Conservation (phyloP, 2,888 invertebrate genomes). For the Kuschelorhynchus macadamiae region DNA sequence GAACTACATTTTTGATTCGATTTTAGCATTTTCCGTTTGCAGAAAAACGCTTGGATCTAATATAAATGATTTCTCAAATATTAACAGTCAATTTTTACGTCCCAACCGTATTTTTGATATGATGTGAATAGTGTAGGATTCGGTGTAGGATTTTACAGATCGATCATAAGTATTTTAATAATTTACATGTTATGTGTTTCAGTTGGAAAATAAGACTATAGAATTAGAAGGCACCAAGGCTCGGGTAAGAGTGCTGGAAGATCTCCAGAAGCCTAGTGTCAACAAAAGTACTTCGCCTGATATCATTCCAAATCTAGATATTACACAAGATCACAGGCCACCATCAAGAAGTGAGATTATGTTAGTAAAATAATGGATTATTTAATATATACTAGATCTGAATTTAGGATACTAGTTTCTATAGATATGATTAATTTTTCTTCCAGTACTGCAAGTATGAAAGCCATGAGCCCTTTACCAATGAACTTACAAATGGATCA, state of each 20-base stretch:
- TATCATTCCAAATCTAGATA: slow-evolving; percentile 67
- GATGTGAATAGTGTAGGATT: too few relatives aligned
- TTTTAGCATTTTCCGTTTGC: too few relatives aligned
- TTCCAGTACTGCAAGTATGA: slow-evolving; percentile 71
- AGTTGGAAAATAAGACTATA: slow-evolving; percentile 87
- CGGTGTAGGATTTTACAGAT: too few relatives aligned
- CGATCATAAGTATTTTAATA: too few relatives aligned
- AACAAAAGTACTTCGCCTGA: slow-evolving; percentile 61
- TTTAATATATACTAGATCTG: too few relatives aligned
- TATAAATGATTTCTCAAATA: too few relatives aligned
- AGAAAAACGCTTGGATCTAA: too few relatives aligned
- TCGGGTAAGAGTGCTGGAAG: slow-evolving; percentile 81
- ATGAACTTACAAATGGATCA: slow-evolving; percentile 71
- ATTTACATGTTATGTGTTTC: too few relatives aligned
- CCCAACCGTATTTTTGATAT: too few relatives aligned
- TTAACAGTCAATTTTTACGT: too few relatives aligned
- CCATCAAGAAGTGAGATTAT: slow-evolving; percentile 56
- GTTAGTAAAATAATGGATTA: slow-evolving; percentile 23
- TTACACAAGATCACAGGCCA: slow-evolving; percentile 43
- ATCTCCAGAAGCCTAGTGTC: slow-evolving; percentile 63
- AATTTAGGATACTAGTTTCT: background rate
- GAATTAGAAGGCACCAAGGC: slow-evolving; percentile 88
- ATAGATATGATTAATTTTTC: background rate
- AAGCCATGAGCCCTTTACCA: slow-evolving; percentile 73
- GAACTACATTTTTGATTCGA: too few relatives aligned